Percentiles rank a stretch among this genome's conserved stretches.
Evolutionary conservation across 2,888 invertebrate genomes (phyloP).

Genomic region (Drosophila paranaensis): DNA sequence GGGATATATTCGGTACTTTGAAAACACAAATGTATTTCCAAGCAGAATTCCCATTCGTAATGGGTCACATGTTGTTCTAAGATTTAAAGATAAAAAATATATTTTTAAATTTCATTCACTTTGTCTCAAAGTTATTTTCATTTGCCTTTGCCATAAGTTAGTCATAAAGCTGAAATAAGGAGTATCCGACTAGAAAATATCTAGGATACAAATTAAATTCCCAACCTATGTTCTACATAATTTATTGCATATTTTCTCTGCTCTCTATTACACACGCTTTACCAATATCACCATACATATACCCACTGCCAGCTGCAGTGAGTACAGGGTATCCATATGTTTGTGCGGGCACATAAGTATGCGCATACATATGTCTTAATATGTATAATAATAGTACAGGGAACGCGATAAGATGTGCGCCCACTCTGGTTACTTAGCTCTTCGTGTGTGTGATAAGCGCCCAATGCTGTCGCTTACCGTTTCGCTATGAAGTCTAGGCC

Average conservation of each 20-base stretch:
- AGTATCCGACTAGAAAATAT: background rate
- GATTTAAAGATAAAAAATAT: background rate
- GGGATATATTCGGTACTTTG: too few relatives aligned
- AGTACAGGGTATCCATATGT: constrained; percentile 11
- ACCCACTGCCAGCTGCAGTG: background rate
- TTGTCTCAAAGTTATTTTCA: background rate
- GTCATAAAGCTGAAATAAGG: rapidly evolving
- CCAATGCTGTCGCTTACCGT: constrained; percentile 30
- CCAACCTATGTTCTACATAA: background rate
- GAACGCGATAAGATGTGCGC: constrained; percentile 55
- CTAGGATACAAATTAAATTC: background rate
- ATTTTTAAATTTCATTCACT: constrained; percentile 1
- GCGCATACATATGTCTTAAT: constrained; percentile 32
- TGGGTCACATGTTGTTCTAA: background rate
- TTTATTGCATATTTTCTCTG: background rate
- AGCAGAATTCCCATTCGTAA: too few relatives aligned
- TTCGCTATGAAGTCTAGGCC: constrained; percentile 29
- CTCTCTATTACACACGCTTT: too few relatives aligned
- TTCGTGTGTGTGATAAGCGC: constrained; percentile 43
- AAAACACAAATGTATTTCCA: too few relatives aligned
- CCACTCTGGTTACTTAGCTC: constrained; percentile 28
- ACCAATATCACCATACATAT: too few relatives aligned
- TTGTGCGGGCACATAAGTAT: constrained; percentile 20
- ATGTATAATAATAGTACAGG: constrained; percentile 56
- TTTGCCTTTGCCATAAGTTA: background rate